Conservation (phyloP, 2,888 invertebrate species). For the Bedellia somnulentella region DNA sequence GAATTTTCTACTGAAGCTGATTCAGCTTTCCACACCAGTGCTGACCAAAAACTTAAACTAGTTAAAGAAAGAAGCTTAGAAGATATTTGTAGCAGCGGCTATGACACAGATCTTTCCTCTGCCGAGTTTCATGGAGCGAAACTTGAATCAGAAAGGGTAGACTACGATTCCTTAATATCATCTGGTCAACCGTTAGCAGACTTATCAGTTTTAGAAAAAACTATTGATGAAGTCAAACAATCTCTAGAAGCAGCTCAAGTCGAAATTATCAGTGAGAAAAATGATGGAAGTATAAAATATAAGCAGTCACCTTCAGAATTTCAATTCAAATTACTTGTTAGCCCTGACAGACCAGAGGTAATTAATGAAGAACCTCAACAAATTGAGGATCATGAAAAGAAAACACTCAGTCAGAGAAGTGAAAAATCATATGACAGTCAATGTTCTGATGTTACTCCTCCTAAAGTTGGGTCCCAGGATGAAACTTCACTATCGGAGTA, state of each 20-base stretch:
- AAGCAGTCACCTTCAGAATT: slow-evolving; percentile 76
- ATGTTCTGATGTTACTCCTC: slow-evolving; percentile 40
- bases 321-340: slow-evolving; percentile 65
- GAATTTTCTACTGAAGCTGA: slow-evolving; percentile 56
- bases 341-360: slow-evolving; percentile 57
- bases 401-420: slow-evolving; percentile 16
- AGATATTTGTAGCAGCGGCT: slow-evolving; percentile 71
- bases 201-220: slow-evolving; percentile 66
- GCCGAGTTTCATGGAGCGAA: slow-evolving; percentile 61
- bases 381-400: slow-evolving; percentile 34
- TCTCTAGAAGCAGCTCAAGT: slow-evolving; percentile 71
- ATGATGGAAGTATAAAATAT: slow-evolving; percentile 66
- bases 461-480: slow-evolving; percentile 41
- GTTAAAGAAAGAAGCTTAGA: slow-evolving; percentile 59
- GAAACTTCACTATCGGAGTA: slow-evolving; percentile 57
- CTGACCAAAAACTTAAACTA: slow-evolving; percentile 39
- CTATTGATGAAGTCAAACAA: slow-evolving; percentile 72
- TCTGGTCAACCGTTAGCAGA: slow-evolving; percentile 44
- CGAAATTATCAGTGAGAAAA: slow-evolving; percentile 67
- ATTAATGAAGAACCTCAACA: slow-evolving; percentile 62
- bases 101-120: slow-evolving; percentile 67
- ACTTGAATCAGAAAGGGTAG: slow-evolving; percentile 52
- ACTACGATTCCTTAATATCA: slow-evolving; percentile 52
- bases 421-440: slow-evolving; percentile 21
- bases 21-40: slow-evolving; percentile 41